phyloP scores from a whole-genome alignment of 2,113 vertebrate species.

The human region GRCh38 chr13:97464001-97464500 shows the following conservation, averaged over 20 bases:
- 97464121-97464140: background rate
- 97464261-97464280: slow-evolving; percentile 95
- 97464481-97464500: slow-evolving; percentile 67
- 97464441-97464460: slow-evolving; percentile 80
- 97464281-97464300: slow-evolving; percentile 97
- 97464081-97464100: background rate
- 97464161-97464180: background rate
- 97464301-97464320: slow-evolving; percentile 99
- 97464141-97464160: background rate
- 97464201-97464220: slow-evolving; percentile 98
- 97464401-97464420: slow-evolving; percentile 99
- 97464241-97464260: slow-evolving; percentile 98
- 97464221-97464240: slow-evolving; percentile 99
- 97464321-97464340: slow-evolving; percentile 99
- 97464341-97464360: slow-evolving; percentile 99
- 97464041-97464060: background rate
- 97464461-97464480: slow-evolving; percentile 66
- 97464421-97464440: slow-evolving; percentile 99
- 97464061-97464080: background rate
- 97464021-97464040: background rate
- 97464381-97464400: slow-evolving; percentile 99
- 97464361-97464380: slow-evolving; percentile 98
- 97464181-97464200: slow-evolving; percentile 60
- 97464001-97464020: background rate
- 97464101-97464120: background rate